Evolutionary conservation across 2,888 invertebrate genomes (phyloP).

Genomic region (Cremastinae sp.): DNA sequence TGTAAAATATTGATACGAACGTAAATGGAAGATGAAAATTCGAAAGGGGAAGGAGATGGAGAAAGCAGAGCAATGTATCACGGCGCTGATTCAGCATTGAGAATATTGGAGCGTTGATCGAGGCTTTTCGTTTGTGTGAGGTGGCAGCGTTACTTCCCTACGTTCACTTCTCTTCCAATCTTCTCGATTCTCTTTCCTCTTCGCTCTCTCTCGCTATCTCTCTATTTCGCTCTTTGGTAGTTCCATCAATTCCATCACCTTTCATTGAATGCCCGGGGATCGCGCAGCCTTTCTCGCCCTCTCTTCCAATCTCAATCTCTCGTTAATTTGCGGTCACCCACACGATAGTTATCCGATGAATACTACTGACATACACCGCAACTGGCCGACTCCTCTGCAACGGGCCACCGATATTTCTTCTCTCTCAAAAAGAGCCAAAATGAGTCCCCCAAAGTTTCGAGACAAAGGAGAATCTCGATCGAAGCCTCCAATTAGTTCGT

Average conservation of each 20-base stretch:
- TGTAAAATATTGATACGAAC: background rate
- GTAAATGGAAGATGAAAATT: conserved; percentile 36
- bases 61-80: conserved; percentile 43
- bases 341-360: conserved; percentile 50
- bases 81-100: conserved; percentile 48
- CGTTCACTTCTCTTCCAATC: conserved; percentile 1
- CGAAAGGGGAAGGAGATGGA: conserved; percentile 9
- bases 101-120: conserved; percentile 52
- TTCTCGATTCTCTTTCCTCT: conserved; percentile 10
- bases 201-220: conserved; percentile 14
- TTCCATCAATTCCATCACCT: conserved; percentile 15
- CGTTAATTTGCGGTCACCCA: conserved; percentile 46
- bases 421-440: background rate
- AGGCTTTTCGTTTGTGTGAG: conserved; percentile 27
- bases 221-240: background rate
- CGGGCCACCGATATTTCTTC: background rate
- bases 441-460: conserved; percentile 35
- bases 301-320: conserved; percentile 5
- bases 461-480: conserved; percentile 61
- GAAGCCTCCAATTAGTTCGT: conserved; percentile 65
- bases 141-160: too few relatives aligned
- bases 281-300: background rate
- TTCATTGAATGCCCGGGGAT: conserved; percentile 10
- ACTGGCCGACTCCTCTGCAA: conserved; percentile 23
- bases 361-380: conserved; percentile 41